These are phyloP conservation scores for Eugnorisma glareosa DNA, from an alignment of 2,888 invertebrate species.

Conservation along the genomic window DNA sequence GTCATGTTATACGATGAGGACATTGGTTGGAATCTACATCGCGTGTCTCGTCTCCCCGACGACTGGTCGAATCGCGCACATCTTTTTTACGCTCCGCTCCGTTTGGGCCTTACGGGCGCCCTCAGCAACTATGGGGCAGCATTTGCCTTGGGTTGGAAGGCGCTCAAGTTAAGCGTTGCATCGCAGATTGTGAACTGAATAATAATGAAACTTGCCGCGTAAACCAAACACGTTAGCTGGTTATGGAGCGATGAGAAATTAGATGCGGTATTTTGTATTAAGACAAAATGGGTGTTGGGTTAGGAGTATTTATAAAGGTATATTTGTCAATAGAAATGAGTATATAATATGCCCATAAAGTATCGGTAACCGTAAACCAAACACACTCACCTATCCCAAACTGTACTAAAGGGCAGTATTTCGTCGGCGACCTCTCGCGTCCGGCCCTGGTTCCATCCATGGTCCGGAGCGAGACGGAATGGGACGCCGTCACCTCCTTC, in stretches of 20 bases:
- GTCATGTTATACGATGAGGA: not conserved
- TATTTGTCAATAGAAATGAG: too few relatives aligned
- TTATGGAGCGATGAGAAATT: not conserved
- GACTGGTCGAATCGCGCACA: not conserved
- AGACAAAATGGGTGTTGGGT: too few relatives aligned
- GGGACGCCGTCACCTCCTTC: too few relatives aligned
- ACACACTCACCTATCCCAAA: too few relatives aligned
- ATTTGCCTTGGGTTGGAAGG: conserved; percentile 52
- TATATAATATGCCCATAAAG: too few relatives aligned
- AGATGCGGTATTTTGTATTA: conserved; percentile 34
- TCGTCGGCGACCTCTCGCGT: too few relatives aligned
- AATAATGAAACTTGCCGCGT: conserved; percentile 69
- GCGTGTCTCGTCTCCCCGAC: not conserved
- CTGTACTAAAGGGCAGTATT: too few relatives aligned
- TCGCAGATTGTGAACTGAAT: conserved; percentile 72
- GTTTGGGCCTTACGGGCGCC: not conserved
- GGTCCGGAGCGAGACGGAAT: too few relatives aligned
- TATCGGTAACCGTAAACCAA: too few relatives aligned
- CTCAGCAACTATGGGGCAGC: conserved; percentile 7
- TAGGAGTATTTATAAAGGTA: too few relatives aligned
- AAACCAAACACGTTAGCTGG: conserved; percentile 67
- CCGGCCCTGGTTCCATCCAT: too few relatives aligned
- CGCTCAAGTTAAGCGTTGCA: conserved; percentile 65
- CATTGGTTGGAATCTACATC: not conserved
- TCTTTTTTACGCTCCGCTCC: not conserved